Conservation (phyloP, 2,797 vertebrate genomes). For the Apodemus agrarius region DNA sequence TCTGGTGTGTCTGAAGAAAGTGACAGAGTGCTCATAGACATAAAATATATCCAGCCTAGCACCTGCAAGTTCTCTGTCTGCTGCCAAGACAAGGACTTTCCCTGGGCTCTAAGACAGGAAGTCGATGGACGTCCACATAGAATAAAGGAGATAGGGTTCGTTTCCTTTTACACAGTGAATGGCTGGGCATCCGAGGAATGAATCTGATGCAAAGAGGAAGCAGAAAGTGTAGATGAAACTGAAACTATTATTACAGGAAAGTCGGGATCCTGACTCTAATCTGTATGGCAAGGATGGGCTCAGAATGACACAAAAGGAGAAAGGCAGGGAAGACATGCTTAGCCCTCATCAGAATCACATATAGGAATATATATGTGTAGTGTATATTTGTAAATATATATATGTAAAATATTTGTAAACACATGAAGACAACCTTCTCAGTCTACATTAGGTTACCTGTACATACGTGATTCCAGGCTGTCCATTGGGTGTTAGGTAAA, state of each 20-base stretch:
- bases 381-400: too few species aligned
- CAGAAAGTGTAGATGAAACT: background rate
- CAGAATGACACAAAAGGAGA: background rate
- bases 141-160: background rate
- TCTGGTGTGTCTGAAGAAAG: background rate
- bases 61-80: background rate
- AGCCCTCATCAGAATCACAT: background rate
- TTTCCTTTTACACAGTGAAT: background rate
- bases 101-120: background rate
- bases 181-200: background rate
- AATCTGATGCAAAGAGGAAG: background rate
- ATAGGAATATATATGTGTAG: background rate
- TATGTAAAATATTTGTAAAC: background rate
- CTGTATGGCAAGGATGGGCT: background rate
- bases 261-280: background rate
- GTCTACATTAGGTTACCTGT: background rate
- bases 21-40: too few species aligned
- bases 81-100: background rate
- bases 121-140: rapidly evolving
- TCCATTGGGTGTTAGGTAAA: background rate
- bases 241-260: background rate
- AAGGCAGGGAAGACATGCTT: background rate
- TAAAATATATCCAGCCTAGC: background rate
- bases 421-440: background rate
- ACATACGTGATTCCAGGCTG: background rate